phyloP scores from a whole-genome alignment of 2,888 invertebrate genomes.

The Acanthoscelides obtectus region DNA sequence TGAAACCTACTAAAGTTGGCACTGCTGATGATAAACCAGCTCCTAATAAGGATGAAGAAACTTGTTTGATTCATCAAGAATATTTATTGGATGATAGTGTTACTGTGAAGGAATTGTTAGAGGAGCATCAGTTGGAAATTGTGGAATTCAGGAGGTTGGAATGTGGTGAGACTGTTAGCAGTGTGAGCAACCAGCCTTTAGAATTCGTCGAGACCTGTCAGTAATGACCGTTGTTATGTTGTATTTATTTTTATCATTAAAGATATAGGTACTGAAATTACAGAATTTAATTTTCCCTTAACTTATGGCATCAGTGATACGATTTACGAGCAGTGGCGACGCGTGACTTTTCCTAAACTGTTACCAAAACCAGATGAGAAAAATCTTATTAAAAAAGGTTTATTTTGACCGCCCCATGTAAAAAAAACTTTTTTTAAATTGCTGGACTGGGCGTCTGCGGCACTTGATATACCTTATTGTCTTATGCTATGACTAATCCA shows the following conservation, averaged over 20 bases:
- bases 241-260: background rate
- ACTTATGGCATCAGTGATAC: too few species aligned
- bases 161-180: constrained; percentile 64
- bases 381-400: too few species aligned
- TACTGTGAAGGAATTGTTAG: constrained; percentile 68
- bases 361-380: too few species aligned
- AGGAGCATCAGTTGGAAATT: constrained; percentile 61
- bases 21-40: constrained; percentile 55
- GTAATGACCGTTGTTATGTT: constrained; percentile 35
- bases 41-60: constrained; percentile 69
- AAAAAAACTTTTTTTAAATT: too few species aligned
- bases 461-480: too few species aligned
- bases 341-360: too few species aligned
- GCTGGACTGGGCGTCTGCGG: too few species aligned
- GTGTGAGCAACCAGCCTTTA: constrained; percentile 44
- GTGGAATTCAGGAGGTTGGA: constrained; percentile 83
- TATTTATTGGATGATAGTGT: constrained; percentile 74
- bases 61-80: constrained; percentile 79
- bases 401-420: too few species aligned
- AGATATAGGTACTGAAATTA: background rate
- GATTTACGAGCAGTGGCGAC: too few species aligned
- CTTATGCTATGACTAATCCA: too few species aligned
- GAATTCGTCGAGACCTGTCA: constrained; percentile 62
- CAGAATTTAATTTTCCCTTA: background rate
- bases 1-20: constrained; percentile 76